Conservation (phyloP, 2,888 invertebrate species). For the Heliconius sara region DNA sequence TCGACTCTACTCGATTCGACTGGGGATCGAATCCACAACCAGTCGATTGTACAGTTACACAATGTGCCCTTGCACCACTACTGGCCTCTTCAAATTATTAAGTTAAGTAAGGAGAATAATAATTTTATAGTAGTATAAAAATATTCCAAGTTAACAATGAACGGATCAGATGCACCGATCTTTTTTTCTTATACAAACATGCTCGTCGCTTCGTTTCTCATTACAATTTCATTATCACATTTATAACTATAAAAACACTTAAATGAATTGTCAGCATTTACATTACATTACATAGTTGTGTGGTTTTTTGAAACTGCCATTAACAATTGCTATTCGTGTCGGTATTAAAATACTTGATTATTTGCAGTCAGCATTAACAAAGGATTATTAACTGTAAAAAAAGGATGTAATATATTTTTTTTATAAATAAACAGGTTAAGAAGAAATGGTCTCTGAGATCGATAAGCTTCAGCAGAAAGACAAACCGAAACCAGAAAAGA, state of each 20-base stretch:
- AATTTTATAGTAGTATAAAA: neutral
- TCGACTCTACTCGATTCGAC: no score
- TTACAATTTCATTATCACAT: neutral
- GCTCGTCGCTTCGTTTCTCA: neutral
- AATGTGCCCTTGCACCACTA: no score
- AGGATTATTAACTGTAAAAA: neutral
- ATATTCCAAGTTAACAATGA: neutral
- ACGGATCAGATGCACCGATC: no score
- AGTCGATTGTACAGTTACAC: no score
- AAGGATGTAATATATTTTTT: neutral
- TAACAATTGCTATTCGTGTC: no score
- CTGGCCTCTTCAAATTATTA: no score
- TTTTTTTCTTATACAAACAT: no score
- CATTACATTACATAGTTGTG: no score
- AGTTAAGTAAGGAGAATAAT: no score
- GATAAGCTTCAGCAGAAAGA: constrained; percentile 94
- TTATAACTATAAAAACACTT: neutral
- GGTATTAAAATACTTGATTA: no score
- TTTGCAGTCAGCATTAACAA: neutral
- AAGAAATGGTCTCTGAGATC: constrained; percentile 96
- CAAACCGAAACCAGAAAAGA: constrained; percentile 92
- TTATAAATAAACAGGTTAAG: constrained; percentile 82
- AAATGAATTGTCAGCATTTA: neutral
- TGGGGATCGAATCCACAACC: no score
- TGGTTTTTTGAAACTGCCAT: no score